Conservation (phyloP, 2,888 invertebrate species). For the Lottia scabra region DNA sequence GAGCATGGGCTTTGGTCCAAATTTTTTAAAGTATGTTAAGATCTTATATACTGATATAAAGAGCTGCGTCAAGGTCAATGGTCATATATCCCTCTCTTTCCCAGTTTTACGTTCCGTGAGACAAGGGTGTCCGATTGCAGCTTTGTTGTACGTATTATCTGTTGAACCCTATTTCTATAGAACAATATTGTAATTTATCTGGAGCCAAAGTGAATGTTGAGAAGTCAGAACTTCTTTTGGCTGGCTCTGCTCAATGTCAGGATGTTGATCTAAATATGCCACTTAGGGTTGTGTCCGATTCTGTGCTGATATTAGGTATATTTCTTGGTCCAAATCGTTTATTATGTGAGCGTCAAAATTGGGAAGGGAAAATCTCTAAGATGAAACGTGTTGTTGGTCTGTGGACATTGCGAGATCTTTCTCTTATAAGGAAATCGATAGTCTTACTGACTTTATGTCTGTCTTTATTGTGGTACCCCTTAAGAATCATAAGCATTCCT, state of each 20-base stretch:
- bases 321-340: not conserved
- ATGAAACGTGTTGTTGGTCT: not conserved
- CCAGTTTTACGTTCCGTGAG: not conserved
- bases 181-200: not conserved
- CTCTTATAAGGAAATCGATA: not conserved
- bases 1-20: constrained; percentile 34
- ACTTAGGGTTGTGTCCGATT: not conserved
- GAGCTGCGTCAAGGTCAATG: constrained; percentile 37
- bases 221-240: not conserved
- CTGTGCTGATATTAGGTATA: not conserved
- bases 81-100: constrained; percentile 27
- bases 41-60: constrained; percentile 34
- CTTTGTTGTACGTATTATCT: not conserved
- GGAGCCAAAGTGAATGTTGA: not conserved
- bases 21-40: constrained; percentile 35
- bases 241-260: not conserved
- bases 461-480: not conserved
- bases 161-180: not conserved
- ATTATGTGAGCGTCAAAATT: not conserved
- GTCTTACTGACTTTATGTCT: not conserved
- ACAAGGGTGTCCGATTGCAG: not conserved
- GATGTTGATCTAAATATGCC: not conserved
- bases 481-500: not conserved
- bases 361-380: not conserved
- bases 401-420: not conserved